Conservation (phyloP, 1,140 invertebrate species). For the Tigriopus japonicus region DNA sequence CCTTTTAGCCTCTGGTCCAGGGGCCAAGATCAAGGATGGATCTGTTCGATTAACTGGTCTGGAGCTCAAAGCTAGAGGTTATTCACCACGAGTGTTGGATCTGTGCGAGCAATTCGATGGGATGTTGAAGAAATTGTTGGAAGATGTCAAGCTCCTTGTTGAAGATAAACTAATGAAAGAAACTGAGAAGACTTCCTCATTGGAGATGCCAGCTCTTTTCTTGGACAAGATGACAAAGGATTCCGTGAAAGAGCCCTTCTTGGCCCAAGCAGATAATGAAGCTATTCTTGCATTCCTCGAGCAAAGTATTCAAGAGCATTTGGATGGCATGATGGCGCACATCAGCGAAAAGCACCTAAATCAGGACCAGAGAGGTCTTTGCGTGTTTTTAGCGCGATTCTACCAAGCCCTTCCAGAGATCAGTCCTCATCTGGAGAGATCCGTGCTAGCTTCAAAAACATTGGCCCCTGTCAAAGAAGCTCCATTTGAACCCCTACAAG, state of each 20-base stretch:
- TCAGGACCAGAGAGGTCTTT: not conserved
- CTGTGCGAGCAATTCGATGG: not conserved
- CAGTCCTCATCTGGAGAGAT: not conserved
- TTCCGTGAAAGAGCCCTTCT: not conserved
- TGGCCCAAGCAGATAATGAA: not conserved
- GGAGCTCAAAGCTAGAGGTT: not conserved
- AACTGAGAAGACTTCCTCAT: too few species aligned
- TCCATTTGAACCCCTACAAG: not conserved
- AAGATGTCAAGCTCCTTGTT: not conserved
- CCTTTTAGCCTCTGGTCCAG: not conserved
- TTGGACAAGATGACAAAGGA: too few species aligned
- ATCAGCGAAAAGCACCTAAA: not conserved
- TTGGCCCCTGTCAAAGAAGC: not conserved
- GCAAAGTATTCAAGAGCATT: not conserved
- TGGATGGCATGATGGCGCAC: not conserved
- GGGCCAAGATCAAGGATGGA: too few species aligned
- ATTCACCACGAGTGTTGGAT: not conserved
- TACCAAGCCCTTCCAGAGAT: not conserved
- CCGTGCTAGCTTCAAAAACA: not conserved
- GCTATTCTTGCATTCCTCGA: not conserved
- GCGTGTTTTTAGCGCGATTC: not conserved
- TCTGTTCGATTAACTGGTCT: too few species aligned
- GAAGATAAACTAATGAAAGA: not conserved
- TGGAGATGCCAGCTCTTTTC: too few species aligned
- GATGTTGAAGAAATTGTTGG: not conserved